Percentiles rank a stretch among this genome's conserved stretches.
Evolutionary conservation across 2,113 vertebrate species (phyloP).

Genomic region (Gasterosteus nipponicus): DNA sequence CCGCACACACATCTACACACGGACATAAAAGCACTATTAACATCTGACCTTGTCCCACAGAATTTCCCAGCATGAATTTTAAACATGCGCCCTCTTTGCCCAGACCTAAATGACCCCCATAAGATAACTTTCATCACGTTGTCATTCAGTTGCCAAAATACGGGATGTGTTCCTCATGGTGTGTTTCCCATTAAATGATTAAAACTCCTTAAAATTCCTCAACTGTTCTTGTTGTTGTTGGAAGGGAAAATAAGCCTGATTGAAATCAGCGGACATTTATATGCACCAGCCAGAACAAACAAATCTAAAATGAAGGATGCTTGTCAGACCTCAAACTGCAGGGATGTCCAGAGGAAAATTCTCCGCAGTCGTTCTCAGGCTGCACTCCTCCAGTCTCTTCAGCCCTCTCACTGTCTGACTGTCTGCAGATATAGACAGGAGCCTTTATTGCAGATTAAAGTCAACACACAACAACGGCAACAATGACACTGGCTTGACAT

Average conservation of each 20-base stretch:
- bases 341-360: conserved; percentile 57
- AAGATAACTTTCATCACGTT: conserved; percentile 46
- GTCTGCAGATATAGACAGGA: conserved; percentile 22
- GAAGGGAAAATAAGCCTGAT: conserved; percentile 27
- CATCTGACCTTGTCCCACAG: conserved; percentile 53
- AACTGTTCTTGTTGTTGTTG: conserved; percentile 18
- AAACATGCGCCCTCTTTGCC: conserved; percentile 36
- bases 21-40: conserved; percentile 37
- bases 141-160: conserved; percentile 40
- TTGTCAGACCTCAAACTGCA: conserved; percentile 53
- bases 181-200: conserved; percentile 52
- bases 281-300: conserved; percentile 5
- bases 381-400: conserved; percentile 24
- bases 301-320: background rate
- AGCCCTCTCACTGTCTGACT: conserved; percentile 35
- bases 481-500: conserved; percentile 39
- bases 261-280: background rate
- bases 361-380: conserved; percentile 22
- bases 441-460: conserved; percentile 29
- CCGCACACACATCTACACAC: background rate
- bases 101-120: conserved; percentile 26
- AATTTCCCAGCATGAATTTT: conserved; percentile 52
- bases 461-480: conserved; percentile 39
- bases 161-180: conserved; percentile 22
- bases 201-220: conserved; percentile 42